Evolutionary conservation across 2,797 vertebrate genomes (phyloP).

Genomic region (Scarus forsteni): DNA sequence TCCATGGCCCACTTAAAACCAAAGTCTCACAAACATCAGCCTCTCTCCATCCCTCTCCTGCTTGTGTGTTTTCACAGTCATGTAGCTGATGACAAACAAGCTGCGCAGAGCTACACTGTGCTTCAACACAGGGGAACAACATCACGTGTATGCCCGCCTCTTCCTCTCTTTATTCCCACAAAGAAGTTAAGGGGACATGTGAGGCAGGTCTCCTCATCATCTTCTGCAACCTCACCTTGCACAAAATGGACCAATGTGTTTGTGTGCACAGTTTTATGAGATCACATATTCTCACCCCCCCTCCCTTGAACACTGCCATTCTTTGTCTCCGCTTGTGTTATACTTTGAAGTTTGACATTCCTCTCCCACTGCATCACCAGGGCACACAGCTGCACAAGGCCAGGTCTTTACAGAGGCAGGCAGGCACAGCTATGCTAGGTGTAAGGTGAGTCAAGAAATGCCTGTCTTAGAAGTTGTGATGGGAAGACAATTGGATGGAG

Average conservation of each 20-base stretch:
- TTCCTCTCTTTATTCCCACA: conserved; percentile 58
- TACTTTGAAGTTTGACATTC: conserved; percentile 84
- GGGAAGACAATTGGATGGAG: conserved; percentile 38
- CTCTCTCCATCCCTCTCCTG: conserved; percentile 47
- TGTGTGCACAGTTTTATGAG: conserved; percentile 76
- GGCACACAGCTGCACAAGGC: conserved; percentile 73
- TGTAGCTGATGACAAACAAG: conserved; percentile 49
- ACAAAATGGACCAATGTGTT: conserved; percentile 76
- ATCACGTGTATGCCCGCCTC: conserved; percentile 65
- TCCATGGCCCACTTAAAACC: conserved; percentile 48
- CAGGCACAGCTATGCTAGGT: conserved; percentile 24
- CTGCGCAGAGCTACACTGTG: conserved; percentile 46
- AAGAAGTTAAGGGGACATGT: conserved; percentile 56
- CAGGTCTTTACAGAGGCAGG: conserved; percentile 45
- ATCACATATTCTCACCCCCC: conserved; percentile 77
- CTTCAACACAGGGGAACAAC: conserved; percentile 56
- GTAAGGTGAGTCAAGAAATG: conserved; percentile 72
- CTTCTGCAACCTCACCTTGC: conserved; percentile 47
- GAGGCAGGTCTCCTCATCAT: conserved; percentile 51
- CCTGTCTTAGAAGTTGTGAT: conserved; percentile 40
- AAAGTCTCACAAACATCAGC: conserved; percentile 56
- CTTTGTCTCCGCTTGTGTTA: conserved; percentile 71
- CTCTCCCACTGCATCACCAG: conserved; percentile 80
- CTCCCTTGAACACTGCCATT: conserved; percentile 72
- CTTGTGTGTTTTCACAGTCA: conserved; percentile 69